Evolutionary conservation across 2,113 vertebrate species (phyloP).

Genomic region (Euleptes europaea): DNA sequence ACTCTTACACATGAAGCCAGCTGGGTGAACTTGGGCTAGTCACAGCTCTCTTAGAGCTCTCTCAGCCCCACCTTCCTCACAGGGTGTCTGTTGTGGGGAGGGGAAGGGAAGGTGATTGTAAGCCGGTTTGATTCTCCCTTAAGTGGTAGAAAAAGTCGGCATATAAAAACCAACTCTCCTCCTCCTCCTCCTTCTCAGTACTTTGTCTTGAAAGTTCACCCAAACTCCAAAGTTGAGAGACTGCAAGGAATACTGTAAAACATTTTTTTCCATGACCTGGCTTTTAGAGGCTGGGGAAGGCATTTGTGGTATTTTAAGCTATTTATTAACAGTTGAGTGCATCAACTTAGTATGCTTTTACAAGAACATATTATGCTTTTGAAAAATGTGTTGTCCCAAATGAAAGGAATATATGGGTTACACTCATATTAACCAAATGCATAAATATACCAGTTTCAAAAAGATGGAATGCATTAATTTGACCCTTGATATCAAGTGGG

Average conservation of each 20-base stretch:
- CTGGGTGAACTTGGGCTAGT: too few species aligned
- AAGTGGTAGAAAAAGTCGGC: too few species aligned
- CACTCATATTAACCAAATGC: background rate
- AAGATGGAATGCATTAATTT: too few species aligned
- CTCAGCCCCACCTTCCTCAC: too few species aligned
- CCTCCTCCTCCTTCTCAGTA: too few species aligned
- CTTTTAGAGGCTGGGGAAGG: background rate
- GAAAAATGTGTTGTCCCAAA: background rate
- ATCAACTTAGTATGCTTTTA: background rate
- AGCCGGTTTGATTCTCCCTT: too few species aligned
- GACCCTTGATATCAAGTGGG: too few species aligned
- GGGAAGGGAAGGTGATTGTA: too few species aligned
- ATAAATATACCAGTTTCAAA: background rate
- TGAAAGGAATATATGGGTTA: background rate
- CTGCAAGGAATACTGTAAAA: background rate
- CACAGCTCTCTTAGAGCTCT: too few species aligned
- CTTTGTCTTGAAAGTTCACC: background rate
- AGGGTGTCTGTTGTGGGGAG: too few species aligned
- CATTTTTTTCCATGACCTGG: background rate
- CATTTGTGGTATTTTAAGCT: background rate
- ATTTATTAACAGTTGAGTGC: background rate
- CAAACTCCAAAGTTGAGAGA: background rate
- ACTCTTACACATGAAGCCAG: too few species aligned
- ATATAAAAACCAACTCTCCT: too few species aligned
- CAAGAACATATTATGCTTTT: background rate